Evolutionary conservation across 2,113 vertebrate genomes (phyloP).

Genomic region (Callipepla californica): DNA sequence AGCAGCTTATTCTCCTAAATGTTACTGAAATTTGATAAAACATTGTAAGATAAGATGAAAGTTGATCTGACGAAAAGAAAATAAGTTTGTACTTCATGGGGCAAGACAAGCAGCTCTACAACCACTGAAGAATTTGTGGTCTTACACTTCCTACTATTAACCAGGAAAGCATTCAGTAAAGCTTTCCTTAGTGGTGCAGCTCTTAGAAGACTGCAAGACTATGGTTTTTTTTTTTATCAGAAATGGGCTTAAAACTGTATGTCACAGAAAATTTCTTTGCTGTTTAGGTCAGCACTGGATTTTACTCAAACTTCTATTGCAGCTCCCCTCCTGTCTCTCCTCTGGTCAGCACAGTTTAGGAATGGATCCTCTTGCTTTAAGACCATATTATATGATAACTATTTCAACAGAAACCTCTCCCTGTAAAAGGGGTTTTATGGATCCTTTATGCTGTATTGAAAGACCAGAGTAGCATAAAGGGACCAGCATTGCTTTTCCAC

Average conservation of each 20-base stretch:
- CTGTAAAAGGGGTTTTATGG: constrained; percentile 23
- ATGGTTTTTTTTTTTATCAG: not conserved
- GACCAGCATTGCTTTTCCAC: constrained; percentile 66
- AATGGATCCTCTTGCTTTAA: not conserved
- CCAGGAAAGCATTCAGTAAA: not conserved
- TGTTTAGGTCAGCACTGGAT: not conserved
- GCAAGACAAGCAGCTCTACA: not conserved
- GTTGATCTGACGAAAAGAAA: not conserved
- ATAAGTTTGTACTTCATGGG: not conserved
- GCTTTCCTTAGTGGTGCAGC: not conserved
- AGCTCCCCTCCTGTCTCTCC: not conserved
- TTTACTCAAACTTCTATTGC: not conserved
- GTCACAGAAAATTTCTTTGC: not conserved
- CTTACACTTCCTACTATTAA: not conserved
- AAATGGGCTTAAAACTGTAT: not conserved
- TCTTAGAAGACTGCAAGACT: not conserved
- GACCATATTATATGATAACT: not conserved
- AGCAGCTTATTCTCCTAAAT: not conserved
- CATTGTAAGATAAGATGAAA: not conserved
- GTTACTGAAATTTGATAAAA: not conserved
- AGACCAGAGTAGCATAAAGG: constrained; percentile 73
- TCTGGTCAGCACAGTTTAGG: not conserved
- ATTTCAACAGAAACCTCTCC: not conserved
- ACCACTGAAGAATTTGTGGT: not conserved
- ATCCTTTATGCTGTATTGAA: constrained; percentile 72